Base-by-base conservation (phyloP, 2,797 vertebrate species). In the Pseudochaenichthys georgianus region DNA sequence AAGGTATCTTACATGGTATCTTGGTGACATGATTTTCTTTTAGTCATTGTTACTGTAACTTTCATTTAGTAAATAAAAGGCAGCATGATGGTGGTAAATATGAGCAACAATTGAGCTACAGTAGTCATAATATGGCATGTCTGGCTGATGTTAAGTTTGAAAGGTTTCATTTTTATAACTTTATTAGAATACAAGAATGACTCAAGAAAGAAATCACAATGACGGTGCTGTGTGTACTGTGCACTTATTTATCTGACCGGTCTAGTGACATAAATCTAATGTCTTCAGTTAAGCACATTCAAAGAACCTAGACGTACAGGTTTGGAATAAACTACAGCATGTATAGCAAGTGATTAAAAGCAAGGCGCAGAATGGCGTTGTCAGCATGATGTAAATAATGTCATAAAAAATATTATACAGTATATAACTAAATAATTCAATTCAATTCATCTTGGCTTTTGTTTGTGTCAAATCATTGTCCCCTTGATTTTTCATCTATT, bases 401-500 rank as follows among this genome's bases (percentile, higher is more conserved):
- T 23, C 28, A 13, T 0, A 38, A 59, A 28, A 52, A 6, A 9
- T 46, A 38, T 15, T 59, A 42, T n/a, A n/a, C n/a, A n/a, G n/a
- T 17, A 6, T 46, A 31, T 31, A 69, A 17, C 45, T 31, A 6
- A 3, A 21, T 13, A n/a, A n/a, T n/a, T n/a, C n/a, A 47, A 53
- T 31, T 51, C 16, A 64, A 19, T 23, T 0, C 3, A 12, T 55
- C n/a, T 55, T 67, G 43, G 17, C 12, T 53, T 60, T 34, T 55
- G 13, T 50, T 55, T 13, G 15, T 61, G 55, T 75, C 52, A 50
- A 34, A 45, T 17, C 46, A 13, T 31, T n/a, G 47, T 31, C 42
- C 34, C 23, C 13, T 45, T 1, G 1, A 10, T 64, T 1, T 31
- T 13, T 57, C 46, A 59, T 74, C 58, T 77, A 73, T 76, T 85